Evolutionary conservation across 2,113 vertebrate species (phyloP).

Genomic region (Pseudorectes ferrugineus): DNA sequence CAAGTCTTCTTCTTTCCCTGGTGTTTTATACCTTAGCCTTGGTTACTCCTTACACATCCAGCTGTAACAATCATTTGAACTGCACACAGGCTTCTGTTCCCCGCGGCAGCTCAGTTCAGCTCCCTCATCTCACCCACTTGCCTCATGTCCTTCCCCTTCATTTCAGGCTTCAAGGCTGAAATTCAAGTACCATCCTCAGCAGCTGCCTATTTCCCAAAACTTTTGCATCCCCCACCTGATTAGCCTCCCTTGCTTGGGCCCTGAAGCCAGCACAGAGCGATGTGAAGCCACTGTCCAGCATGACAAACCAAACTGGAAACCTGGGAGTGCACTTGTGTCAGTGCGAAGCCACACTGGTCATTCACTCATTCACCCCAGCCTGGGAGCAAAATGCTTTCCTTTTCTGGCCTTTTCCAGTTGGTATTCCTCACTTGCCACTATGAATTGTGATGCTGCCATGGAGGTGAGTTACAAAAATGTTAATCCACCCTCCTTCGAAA

Average conservation of each 20-base stretch:
- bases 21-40: background rate
- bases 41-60: background rate
- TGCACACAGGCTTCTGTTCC: background rate
- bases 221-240: background rate
- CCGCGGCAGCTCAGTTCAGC: background rate
- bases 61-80: background rate
- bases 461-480: background rate
- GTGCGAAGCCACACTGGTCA: background rate
- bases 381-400: background rate
- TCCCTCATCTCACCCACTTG: background rate
- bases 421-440: background rate
- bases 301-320: background rate
- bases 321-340: background rate
- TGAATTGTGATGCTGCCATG: background rate
- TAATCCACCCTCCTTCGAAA: background rate
- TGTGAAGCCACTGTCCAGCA: background rate
- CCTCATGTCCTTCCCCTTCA: background rate
- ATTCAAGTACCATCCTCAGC: background rate
- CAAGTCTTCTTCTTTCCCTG: background rate
- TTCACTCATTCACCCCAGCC: background rate
- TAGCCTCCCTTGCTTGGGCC: background rate
- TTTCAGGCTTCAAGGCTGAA: background rate
- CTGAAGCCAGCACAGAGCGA: fast-evolving
- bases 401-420: background rate
- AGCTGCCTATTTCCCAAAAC: background rate